phyloP scores from a whole-genome alignment of 2,888 invertebrate genomes.

The Eupithecia vulgata region DNA sequence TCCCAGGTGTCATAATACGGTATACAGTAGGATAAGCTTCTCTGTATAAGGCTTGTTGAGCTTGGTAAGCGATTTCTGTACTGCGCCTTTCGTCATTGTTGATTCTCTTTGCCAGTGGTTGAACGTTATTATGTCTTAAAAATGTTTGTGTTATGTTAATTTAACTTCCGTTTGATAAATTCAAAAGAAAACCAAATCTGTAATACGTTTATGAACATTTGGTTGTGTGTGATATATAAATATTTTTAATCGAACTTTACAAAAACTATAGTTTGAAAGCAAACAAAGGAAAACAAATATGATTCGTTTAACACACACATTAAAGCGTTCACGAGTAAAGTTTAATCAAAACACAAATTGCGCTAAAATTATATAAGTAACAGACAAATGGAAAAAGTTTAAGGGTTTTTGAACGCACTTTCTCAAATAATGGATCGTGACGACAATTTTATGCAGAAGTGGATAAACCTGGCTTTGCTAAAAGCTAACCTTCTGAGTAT shows the following conservation, averaged over 20 bases:
- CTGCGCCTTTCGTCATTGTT: slow-evolving; percentile 35
- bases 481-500: slow-evolving; percentile 62
- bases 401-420: slow-evolving; percentile 48
- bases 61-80: slow-evolving; percentile 52
- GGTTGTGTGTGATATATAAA: not conserved
- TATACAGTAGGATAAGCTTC: slow-evolving; percentile 61
- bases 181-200: not conserved
- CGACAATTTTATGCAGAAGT: slow-evolving; percentile 58
- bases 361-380: slow-evolving; percentile 34
- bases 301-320: not conserved
- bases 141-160: not conserved
- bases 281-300: not conserved
- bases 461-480: slow-evolving; percentile 66
- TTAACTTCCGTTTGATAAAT: not conserved
- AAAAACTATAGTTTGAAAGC: not conserved
- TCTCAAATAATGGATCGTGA: slow-evolving; percentile 53
- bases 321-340: slow-evolving; percentile 35
- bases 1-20: slow-evolving; percentile 58
- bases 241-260: not conserved
- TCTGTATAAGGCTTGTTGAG: slow-evolving; percentile 50
- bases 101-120: slow-evolving; percentile 18
- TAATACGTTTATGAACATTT: not conserved
- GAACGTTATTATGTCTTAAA: slow-evolving; percentile 1
- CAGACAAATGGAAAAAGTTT: slow-evolving; percentile 37
- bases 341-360: slow-evolving; percentile 33